These are phyloP conservation scores for Phalacrocorax pelagicus DNA, from an alignment of 2,113 vertebrate genomes.

Conservation along the genomic window DNA sequence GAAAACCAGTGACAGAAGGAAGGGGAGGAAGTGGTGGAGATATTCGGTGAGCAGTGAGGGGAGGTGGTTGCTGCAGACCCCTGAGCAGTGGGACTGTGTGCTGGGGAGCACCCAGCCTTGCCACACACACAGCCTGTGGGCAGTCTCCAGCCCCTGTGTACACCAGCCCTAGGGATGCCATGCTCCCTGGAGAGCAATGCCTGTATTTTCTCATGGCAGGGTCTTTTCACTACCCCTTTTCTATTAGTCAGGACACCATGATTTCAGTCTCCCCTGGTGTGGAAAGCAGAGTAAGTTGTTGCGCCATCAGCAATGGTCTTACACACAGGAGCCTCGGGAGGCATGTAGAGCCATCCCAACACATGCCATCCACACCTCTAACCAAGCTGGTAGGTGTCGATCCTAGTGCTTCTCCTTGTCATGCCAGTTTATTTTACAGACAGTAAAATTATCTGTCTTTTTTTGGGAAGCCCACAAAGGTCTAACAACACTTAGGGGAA, in stretches of 20 bases:
- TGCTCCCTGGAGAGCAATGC: neutral
- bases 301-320: neutral
- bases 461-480: constrained; percentile 33
- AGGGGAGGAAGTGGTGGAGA: neutral
- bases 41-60: neutral
- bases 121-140: rapidly evolving
- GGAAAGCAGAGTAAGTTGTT: neutral
- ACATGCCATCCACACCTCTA: neutral
- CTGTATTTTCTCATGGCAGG: neutral
- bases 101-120: neutral
- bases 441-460: neutral
- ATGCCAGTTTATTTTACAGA: constrained; percentile 20
- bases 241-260: neutral
- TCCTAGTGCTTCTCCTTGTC: neutral
- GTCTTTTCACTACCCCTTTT: neutral
- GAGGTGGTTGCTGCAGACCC: neutral
- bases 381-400: neutral
- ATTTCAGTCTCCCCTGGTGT: neutral
- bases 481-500: neutral
- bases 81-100: rapidly evolving
- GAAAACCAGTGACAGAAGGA: neutral
- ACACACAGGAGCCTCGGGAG: neutral
- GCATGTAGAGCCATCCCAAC: neutral
- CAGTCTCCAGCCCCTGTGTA: rapidly evolving
- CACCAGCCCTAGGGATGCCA: neutral